Conservation (phyloP, 1,140 invertebrate species). For the Ceratina calcarata region DNA sequence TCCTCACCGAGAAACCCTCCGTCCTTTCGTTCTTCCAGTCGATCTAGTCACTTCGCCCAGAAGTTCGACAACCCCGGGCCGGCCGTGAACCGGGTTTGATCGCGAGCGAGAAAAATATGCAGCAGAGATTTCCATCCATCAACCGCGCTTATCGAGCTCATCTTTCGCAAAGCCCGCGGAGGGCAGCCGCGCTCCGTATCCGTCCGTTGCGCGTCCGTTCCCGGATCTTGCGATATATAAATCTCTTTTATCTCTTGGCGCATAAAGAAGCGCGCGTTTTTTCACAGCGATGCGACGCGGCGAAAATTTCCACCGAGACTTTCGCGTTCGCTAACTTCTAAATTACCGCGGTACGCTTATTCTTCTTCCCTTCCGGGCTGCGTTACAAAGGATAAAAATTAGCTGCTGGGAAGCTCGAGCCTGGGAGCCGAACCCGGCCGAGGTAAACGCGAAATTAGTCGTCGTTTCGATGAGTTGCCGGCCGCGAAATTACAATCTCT, state of each 20-base stretch:
- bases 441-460: slow-evolving; percentile 4
- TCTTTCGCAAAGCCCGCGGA: slow-evolving; percentile 10
- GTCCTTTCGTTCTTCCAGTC: too few species aligned
- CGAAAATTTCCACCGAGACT: slow-evolving; percentile 14
- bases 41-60: too few species aligned
- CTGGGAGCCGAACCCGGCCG: too few species aligned
- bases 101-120: slow-evolving; percentile 49
- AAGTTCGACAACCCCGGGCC: background rate
- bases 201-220: slow-evolving; percentile 34
- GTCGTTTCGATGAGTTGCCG: slow-evolving; percentile 2
- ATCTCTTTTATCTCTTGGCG: slow-evolving; percentile 59
- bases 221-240: slow-evolving; percentile 57
- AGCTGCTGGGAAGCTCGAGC: background rate
- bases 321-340: background rate
- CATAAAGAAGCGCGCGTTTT: slow-evolving; percentile 41
- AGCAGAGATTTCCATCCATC: slow-evolving; percentile 63
- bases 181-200: slow-evolving; percentile 28
- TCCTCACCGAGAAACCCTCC: too few species aligned
- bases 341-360: background rate
- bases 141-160: slow-evolving; percentile 56
- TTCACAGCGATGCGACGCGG: background rate
- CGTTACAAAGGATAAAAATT: background rate
- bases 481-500: slow-evolving; percentile 14
- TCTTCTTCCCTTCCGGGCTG: too few species aligned
- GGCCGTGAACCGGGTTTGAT: background rate